Conservation (phyloP, 2,113 vertebrate genomes). For the Tichodroma muraria region DNA sequence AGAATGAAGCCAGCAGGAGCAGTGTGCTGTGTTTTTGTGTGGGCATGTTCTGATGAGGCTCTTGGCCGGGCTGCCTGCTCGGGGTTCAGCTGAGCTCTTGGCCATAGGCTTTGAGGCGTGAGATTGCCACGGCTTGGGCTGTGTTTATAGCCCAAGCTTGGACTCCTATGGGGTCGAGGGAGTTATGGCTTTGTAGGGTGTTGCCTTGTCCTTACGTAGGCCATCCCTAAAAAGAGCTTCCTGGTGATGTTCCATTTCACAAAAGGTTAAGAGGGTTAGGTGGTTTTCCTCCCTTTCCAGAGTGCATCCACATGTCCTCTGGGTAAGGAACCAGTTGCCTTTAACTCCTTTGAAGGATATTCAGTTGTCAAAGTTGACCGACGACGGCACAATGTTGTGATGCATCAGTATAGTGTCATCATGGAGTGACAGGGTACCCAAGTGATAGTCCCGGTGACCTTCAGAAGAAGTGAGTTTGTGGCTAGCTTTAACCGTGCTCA, state of each 20-base stretch:
- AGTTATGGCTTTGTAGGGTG: background rate
- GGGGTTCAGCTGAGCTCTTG: background rate
- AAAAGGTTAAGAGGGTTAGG: background rate
- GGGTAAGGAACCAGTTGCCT: background rate
- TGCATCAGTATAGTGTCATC: accelerated
- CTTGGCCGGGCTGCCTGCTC: background rate
- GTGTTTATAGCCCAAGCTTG: no score
- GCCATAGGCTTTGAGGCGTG: background rate
- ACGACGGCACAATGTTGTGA: accelerated
- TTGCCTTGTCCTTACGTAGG: background rate
- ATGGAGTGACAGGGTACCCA: background rate
- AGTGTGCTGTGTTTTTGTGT: background rate
- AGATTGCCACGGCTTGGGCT: background rate
- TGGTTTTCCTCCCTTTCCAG: background rate
- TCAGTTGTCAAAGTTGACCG: background rate
- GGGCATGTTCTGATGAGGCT: background rate
- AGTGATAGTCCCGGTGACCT: background rate
- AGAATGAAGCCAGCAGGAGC: background rate
- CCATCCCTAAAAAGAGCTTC: background rate
- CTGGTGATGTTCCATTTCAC: background rate
- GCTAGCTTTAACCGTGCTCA: background rate
- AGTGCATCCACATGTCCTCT: accelerated
- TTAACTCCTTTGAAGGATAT: background rate
- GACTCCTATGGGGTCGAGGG: accelerated
- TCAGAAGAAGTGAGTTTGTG: background rate